A percentile compares a stretch with the other conserved stretches of the same genome.
Evolutionary conservation across 2,797 vertebrate genomes (phyloP).

Genomic region (Enteromius thamalakanensis): DNA sequence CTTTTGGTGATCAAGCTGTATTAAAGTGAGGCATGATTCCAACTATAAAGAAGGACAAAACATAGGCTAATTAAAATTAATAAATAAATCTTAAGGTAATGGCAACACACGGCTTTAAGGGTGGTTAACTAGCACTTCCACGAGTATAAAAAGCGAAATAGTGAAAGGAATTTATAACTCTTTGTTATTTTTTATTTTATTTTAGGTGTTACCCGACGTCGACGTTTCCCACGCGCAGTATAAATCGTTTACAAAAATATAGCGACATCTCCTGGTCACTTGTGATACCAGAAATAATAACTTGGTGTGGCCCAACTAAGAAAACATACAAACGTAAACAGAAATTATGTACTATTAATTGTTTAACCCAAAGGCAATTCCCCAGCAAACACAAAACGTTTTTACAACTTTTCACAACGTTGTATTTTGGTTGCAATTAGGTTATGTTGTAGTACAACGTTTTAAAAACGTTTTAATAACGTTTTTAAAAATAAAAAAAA

Average conservation of each 20-base stretch:
- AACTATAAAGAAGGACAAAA: neutral
- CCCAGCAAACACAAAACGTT: too few relatives aligned
- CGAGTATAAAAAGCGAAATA: neutral
- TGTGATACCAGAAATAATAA: neutral
- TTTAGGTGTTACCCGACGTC: too few relatives aligned
- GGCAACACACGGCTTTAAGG: neutral
- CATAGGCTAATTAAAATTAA: neutral
- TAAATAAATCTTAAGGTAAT: neutral
- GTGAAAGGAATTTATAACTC: neutral
- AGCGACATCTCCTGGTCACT: slow-evolving; percentile 21
- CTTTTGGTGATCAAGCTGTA: slow-evolving; percentile 19
- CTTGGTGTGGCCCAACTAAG: neutral
- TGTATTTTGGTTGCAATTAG: too few relatives aligned
- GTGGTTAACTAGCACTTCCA: neutral
- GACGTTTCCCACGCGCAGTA: neutral
- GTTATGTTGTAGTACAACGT: too few relatives aligned
- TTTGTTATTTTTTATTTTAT: neutral
- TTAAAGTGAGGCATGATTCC: neutral
- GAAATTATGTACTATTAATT: neutral
- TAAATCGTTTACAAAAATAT: neutral
- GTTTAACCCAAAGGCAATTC: neutral
- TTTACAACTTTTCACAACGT: too few relatives aligned
- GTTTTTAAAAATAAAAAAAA: too few relatives aligned
- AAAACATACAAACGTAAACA: neutral
- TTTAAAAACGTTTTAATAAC: too few relatives aligned